Conservation (phyloP, 2,888 invertebrate species). For the Embidobia sp. region DNA sequence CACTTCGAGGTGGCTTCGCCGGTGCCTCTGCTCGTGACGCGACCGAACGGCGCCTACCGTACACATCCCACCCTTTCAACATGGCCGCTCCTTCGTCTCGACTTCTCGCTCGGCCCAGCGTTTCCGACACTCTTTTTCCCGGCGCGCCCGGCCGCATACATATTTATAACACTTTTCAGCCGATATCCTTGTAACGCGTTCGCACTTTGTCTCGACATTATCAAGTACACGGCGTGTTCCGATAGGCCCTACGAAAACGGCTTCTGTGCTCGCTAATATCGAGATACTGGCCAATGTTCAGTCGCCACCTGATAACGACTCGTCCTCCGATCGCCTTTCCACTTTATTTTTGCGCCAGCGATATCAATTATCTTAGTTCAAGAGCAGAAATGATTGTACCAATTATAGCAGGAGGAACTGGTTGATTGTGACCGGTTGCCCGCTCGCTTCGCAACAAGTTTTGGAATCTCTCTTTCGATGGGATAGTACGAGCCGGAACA, state of each 20-base stretch:
- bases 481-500: too few species aligned
- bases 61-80: conserved; percentile 74
- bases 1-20: conserved; percentile 62
- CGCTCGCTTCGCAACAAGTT: too few species aligned
- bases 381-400: conserved; percentile 38
- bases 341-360: conserved; percentile 13
- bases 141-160: conserved; percentile 35
- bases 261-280: conserved; percentile 69
- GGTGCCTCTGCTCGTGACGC: conserved; percentile 66
- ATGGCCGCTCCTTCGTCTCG: conserved; percentile 72
- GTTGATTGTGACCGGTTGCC: not conserved
- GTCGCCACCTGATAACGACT: conserved; percentile 48
- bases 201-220: conserved; percentile 77
- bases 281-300: conserved; percentile 58
- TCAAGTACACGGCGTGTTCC: conserved; percentile 76
- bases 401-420: conserved; percentile 20
- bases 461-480: too few species aligned
- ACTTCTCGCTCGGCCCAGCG: conserved; percentile 33
- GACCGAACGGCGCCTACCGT: conserved; percentile 70
- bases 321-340: conserved; percentile 4
- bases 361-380: conserved; percentile 40
- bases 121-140: conserved; percentile 54
- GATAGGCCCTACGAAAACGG: conserved; percentile 72
- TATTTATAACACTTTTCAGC: conserved; percentile 70
- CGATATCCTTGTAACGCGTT: conserved; percentile 70